Evolutionary conservation across 2,888 invertebrate genomes (phyloP), one percentile per base, ranked within the genome.

Genomic region (Hedychridium roseum): DNA sequence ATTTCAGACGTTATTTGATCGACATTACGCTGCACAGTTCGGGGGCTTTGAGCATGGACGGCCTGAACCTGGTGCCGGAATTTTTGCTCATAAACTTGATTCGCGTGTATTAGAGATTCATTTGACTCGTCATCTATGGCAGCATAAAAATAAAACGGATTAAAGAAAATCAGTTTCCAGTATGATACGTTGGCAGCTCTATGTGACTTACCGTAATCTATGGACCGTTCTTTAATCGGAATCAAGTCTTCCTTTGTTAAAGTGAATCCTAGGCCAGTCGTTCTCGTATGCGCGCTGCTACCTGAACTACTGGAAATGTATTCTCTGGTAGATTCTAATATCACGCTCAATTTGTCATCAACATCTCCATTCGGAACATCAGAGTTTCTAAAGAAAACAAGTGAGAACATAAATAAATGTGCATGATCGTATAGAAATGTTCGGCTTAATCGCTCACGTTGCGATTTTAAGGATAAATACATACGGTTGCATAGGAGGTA

Each of bases 241-340:
- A 63, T 49, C 36, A 72, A 48, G 27, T 76, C 76, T 28, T 76
- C 76, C 2, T 70, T 70, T 2, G 69, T 66, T 16, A 73, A 56
- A 14, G 70, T 70, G 32, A 74, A 76, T 14, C 67, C 73, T 27
- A 65, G 60, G 30, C 61, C 68, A 2, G 70, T 59, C 15, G 70
- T 71, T 54, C 73, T 64, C 12, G 67, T 69, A 38, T 71, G 67
- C 6, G 43, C 64, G 43, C 70, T 72, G 30, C 73, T 75, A 9
- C 69, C 64, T 11, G 76, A 76, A 53, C 75, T 76, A 20, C 69
- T 80, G 16, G 82, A 85, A 80, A 83, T 83, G 64, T 83, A 84
- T 70, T 86, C 86, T 65, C 84, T 81, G 1, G 86, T 86, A 9
- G 85, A 83, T 77, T 86, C 86, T 81, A 85, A 82, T 52, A 87